Percentiles rank a stretch among this genome's conserved stretches.
phyloP scores from a whole-genome alignment of 2,113 vertebrate genomes.

The Phalacrocorax aristotelis region DNA sequence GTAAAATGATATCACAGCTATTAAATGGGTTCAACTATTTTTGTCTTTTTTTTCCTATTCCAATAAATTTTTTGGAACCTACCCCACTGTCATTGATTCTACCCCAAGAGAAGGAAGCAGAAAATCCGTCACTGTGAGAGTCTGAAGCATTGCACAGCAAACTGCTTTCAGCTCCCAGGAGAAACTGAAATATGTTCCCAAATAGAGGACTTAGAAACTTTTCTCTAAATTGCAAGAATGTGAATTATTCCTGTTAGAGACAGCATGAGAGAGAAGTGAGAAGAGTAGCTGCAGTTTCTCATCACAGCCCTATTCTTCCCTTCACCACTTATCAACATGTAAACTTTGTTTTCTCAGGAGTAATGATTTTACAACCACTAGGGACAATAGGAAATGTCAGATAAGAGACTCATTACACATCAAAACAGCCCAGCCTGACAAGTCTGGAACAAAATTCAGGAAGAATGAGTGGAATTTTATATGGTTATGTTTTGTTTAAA shows the following conservation, averaged over 20 bases:
- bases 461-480: slow-evolving; percentile 1
- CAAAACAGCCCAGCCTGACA: slow-evolving; percentile 17
- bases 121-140: slow-evolving; percentile 52
- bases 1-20: background rate
- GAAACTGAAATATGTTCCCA: slow-evolving; percentile 16
- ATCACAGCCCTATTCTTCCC: background rate
- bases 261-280: background rate
- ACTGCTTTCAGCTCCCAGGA: slow-evolving; percentile 18
- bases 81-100: background rate
- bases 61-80: background rate
- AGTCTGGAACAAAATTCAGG: slow-evolving; percentile 39
- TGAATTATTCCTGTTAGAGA: slow-evolving; percentile 19
- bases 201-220: slow-evolving; percentile 4
- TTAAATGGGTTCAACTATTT: slow-evolving; percentile 4
- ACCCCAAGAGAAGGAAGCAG: slow-evolving; percentile 35
- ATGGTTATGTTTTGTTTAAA: slow-evolving; percentile 25
- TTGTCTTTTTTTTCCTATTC: background rate
- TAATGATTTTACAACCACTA: slow-evolving; percentile 1
- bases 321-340: slow-evolving; percentile 33
- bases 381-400: slow-evolving; percentile 32
- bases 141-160: slow-evolving; percentile 47
- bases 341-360: slow-evolving; percentile 56
- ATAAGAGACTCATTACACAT: slow-evolving; percentile 17
- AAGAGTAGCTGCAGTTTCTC: background rate
- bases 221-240: background rate